Conservation (phyloP, 2,113 vertebrate genomes). For the Gambusia holbrooki region DNA sequence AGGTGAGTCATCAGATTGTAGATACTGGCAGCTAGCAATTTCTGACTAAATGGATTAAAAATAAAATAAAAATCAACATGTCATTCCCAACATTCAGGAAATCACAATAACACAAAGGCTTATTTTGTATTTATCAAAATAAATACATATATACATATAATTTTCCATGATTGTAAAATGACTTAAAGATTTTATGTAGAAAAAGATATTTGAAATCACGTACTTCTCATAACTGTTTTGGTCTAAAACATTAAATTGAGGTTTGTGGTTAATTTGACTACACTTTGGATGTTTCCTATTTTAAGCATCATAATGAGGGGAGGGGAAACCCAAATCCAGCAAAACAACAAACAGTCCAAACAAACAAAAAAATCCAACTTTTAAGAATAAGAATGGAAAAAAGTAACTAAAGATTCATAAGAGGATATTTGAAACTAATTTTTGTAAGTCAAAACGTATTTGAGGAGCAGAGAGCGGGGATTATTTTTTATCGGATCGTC, state of each 20-base stretch:
- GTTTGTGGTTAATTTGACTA: background rate
- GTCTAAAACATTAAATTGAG: background rate
- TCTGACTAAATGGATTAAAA: too few species aligned
- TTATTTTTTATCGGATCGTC: background rate
- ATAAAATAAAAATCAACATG: too few species aligned
- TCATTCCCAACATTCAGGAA: too few species aligned
- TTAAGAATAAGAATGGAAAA: background rate
- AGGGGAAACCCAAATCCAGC: background rate
- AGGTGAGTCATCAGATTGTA: too few species aligned
- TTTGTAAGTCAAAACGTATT: background rate
- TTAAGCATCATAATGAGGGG: background rate
- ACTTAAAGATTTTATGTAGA: background rate
- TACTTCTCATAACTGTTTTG: background rate
- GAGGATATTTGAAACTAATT: background rate
- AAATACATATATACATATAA: too few species aligned
- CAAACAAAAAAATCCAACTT: too few species aligned
- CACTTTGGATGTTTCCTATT: background rate
- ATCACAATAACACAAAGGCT: too few species aligned
- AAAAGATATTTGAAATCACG: background rate
- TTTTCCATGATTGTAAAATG: too few species aligned
- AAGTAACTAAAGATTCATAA: background rate
- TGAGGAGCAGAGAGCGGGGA: conserved; percentile 2
- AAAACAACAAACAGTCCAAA: background rate
- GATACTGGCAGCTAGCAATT: too few species aligned
- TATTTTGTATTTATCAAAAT: too few species aligned